phyloP scores from a whole-genome alignment of 2,797 vertebrate genomes.

The Chromis chromis region DNA sequence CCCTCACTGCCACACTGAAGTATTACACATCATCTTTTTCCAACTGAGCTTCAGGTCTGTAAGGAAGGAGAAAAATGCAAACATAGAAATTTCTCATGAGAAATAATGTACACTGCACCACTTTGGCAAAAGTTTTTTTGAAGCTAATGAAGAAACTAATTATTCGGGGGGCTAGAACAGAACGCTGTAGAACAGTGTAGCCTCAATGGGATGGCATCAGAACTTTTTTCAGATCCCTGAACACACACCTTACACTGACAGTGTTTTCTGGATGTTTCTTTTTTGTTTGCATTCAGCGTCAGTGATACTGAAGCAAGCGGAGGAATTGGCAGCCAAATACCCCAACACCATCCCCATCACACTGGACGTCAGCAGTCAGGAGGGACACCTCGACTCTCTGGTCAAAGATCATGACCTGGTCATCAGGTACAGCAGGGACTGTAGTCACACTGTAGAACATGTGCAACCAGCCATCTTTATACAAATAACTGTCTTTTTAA shows the following conservation, averaged over 20 bases:
- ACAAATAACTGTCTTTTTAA: not conserved
- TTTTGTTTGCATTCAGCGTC: constrained; percentile 83
- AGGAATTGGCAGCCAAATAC: constrained; percentile 88
- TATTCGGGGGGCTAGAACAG: too few relatives aligned
- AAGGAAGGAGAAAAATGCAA: too few relatives aligned
- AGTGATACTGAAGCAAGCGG: constrained; percentile 87
- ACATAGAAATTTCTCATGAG: too few relatives aligned
- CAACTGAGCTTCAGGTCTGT: too few relatives aligned
- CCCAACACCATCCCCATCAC: constrained; percentile 87
- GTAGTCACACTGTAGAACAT: not conserved
- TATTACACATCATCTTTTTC: too few relatives aligned
- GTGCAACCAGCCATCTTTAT: not conserved
- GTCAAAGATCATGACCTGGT: constrained; percentile 92
- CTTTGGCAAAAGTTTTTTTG: too few relatives aligned
- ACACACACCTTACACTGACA: not conserved
- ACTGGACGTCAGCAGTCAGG: constrained; percentile 87
- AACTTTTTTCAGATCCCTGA: not conserved
- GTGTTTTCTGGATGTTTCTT: not conserved
- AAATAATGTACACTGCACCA: too few relatives aligned
- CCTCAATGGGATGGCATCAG: too few relatives aligned
- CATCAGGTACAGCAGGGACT: constrained; percentile 86
- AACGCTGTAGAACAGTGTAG: too few relatives aligned
- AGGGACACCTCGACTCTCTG: constrained; percentile 87
- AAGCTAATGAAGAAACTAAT: too few relatives aligned
- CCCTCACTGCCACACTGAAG: too few relatives aligned